These are phyloP conservation scores for Melangyna quadrimaculata DNA, from an alignment of 2,888 invertebrate species.

Conservation along the genomic window DNA sequence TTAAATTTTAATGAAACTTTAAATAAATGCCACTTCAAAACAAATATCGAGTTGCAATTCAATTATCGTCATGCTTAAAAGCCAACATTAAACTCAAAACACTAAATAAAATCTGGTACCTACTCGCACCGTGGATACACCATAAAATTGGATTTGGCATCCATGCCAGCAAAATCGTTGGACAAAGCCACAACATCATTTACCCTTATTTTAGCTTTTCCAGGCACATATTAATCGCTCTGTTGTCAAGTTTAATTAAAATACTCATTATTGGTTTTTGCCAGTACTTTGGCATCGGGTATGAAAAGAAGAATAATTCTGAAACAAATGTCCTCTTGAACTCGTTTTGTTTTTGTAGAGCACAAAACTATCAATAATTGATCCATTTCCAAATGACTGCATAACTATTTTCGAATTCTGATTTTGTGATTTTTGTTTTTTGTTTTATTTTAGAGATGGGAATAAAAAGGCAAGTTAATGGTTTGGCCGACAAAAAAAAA, in stretches of 20 bases:
- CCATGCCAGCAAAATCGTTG: neutral
- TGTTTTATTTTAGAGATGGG: neutral
- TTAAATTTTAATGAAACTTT: neutral
- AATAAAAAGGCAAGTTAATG: neutral
- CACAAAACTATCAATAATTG: conserved; percentile 35
- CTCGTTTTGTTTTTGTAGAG: neutral
- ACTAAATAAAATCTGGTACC: neutral
- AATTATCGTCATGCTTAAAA: neutral
- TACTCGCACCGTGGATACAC: neutral
- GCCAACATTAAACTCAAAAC: neutral
- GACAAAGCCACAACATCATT: neutral
- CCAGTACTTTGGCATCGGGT: neutral
- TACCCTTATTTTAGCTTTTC: neutral
- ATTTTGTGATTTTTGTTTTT: neutral
- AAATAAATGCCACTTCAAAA: neutral
- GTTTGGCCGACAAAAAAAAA: neutral
- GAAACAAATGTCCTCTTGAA: neutral
- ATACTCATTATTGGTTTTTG: conserved; percentile 55
- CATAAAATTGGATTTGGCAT: neutral
- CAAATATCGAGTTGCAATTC: neutral
- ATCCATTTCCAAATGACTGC: conserved; percentile 54
- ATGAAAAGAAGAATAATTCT: neutral
- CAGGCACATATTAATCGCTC: conserved; percentile 39
- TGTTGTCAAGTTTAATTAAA: conserved; percentile 60
- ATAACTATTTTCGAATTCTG: neutral